Evolutionary conservation across 2,113 vertebrate species (phyloP).

Genomic region (human): DNA sequence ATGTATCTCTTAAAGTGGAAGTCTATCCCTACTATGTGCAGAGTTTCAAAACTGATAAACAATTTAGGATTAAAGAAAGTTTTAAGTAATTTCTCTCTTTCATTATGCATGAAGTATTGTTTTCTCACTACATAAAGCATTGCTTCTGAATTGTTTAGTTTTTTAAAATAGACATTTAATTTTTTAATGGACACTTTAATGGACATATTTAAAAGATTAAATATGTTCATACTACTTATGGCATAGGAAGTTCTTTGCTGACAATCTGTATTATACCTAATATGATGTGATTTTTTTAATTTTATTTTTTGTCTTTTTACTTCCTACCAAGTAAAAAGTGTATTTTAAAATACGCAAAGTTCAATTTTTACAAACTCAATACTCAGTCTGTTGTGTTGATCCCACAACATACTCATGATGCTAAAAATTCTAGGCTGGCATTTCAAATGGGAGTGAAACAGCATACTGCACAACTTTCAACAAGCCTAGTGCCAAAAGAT

Average conservation of each 20-base stretch:
- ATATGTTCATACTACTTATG: not conserved
- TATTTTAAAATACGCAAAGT: constrained; percentile 43
- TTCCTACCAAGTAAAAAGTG: constrained; percentile 22
- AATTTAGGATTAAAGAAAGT: not conserved
- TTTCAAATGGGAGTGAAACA: constrained; percentile 44
- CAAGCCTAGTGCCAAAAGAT: constrained; percentile 20
- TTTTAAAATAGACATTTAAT: not conserved
- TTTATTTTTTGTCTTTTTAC: not conserved
- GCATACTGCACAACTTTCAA: constrained; percentile 16
- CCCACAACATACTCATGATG: not conserved
- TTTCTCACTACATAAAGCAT: not conserved
- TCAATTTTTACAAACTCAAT: constrained; percentile 14
- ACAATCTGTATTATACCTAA: not conserved
- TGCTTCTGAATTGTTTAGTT: not conserved
- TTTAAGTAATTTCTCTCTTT: constrained; percentile 21
- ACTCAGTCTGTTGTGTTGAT: constrained; percentile 28
- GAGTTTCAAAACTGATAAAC: not conserved
- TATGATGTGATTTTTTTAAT: not conserved
- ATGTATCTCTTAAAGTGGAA: not conserved
- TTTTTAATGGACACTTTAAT: not conserved
- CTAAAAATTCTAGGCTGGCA: constrained; percentile 50
- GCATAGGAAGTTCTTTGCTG: not conserved
- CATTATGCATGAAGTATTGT: not conserved
- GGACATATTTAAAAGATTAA: not conserved
- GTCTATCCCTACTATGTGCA: not conserved